Base-by-base conservation (phyloP, 2,888 invertebrate species). In the Brenthis hecate region DNA sequence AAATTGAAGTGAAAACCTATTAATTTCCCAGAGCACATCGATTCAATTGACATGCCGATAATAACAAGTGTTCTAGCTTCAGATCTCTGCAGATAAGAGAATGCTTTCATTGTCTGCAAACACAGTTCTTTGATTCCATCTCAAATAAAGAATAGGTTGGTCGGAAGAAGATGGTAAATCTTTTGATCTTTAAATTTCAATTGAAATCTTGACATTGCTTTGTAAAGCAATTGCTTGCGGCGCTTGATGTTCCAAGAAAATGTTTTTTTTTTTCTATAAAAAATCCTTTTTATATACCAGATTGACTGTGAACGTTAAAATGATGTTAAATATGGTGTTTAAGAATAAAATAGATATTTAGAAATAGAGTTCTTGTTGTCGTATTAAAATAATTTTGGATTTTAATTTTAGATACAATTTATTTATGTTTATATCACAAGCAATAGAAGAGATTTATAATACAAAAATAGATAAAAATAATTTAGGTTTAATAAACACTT, bases 181-280 rank as follows among this genome's bases (percentile, higher is more conserved):
- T 69, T 73, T 74, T 74, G 73, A 74, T 74, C 71, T 73, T 54
- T 62, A 73, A 68, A 74, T 74, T 73, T 73, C 68, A 73, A 73
- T 73, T 72, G 70, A 70, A 70, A 72, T 74, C 71, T 75, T 71
- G 73, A 73, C 66, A 71, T 70, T 68, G 62, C 72, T 70, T 72
- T 72, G 70, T 72, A 58, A 63, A 62, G 56, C 48, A 62, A 71
- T 65, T 19, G 63, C 68, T 65, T 47, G 51, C 32, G 70, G 70
- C 63, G 60, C 68, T 66, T 65, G 43, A 54, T 56, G 70, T 43
- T 50, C 19, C 48, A 56, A 56, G 51, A 56, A 56, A 58, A 58
- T 65, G 53, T 66, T 47, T 65, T 23, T 47, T 65, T 23, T 53
- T 43, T 6, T 28, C 6, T 53, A 43, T 51, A 28, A 36, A 47